Evolutionary conservation across 2,888 invertebrate genomes (phyloP).

Genomic region (Aleiodes leptofemur): DNA sequence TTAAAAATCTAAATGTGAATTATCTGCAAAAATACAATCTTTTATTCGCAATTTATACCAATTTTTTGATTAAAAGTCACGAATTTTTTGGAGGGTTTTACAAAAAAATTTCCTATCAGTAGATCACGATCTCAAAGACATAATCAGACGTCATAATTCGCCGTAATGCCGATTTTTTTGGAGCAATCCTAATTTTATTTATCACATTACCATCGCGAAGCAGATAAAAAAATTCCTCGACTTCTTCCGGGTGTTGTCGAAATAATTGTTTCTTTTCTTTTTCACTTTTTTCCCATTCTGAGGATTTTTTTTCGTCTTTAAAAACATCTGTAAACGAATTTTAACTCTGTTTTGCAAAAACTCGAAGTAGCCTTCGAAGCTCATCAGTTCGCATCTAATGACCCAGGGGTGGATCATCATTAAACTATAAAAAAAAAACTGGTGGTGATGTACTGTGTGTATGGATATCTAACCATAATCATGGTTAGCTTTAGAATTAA

Average conservation of each 20-base stretch:
- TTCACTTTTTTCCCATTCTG: not conserved
- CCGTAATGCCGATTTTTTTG: no score
- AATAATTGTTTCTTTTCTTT: not conserved
- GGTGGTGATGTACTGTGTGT: conserved; percentile 25
- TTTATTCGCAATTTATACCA: not conserved
- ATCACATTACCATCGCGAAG: no score
- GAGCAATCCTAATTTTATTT: no score
- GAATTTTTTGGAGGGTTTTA: no score
- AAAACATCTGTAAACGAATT: not conserved
- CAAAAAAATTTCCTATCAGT: no score
- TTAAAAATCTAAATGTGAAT: no score
- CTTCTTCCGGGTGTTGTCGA: conserved; percentile 13
- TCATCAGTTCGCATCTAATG: conserved; percentile 22
- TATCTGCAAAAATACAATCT: not conserved
- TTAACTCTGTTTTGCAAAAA: not conserved
- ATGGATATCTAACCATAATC: conserved; percentile 53
- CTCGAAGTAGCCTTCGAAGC: not conserved
- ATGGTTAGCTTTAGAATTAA: conserved; percentile 63
- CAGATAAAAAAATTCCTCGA: not conserved
- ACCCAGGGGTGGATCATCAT: conserved; percentile 43
- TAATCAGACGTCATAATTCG: no score
- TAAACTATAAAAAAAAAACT: conserved; percentile 50
- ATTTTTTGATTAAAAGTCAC: not conserved
- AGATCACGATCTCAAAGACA: no score
- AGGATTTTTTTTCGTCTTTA: not conserved